Percentiles rank a stretch among this genome's conserved stretches.
Evolutionary conservation across 2,113 vertebrate species (phyloP).

Genomic region (Budorcas taxicolor): DNA sequence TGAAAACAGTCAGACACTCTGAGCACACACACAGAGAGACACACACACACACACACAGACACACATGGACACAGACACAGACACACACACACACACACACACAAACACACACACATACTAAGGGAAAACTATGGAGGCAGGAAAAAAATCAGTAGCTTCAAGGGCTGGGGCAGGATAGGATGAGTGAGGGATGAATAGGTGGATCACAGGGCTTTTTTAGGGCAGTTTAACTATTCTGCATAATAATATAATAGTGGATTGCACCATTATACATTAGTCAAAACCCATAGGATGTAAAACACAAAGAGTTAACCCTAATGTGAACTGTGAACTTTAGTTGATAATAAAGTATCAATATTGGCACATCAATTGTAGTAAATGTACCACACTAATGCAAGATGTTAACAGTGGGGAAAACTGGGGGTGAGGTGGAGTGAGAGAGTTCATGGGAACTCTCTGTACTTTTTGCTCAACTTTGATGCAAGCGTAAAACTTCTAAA

Average conservation of each 20-base stretch:
- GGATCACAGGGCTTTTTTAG: neutral
- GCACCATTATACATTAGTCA: neutral
- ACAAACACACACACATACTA: neutral
- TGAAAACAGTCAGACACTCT: neutral
- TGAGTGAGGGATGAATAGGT: neutral
- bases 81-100: neutral
- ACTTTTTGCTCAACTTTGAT: neutral
- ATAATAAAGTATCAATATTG: neutral
- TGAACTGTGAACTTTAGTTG: neutral
- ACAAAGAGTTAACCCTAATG: neutral
- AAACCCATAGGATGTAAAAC: neutral
- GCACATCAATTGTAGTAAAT: neutral
- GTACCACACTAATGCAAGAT: neutral
- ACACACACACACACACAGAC: neutral
- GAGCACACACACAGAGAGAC: neutral
- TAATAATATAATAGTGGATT: neutral
- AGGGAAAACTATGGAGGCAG: neutral
- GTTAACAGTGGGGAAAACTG: neutral
- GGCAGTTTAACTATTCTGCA: neutral
- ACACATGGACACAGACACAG: neutral
- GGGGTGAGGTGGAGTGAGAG: neutral
- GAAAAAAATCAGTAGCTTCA: neutral
- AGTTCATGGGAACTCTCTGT: neutral
- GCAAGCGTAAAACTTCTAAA: neutral
- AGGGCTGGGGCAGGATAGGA: neutral